A percentile compares a stretch with the other conserved stretches of the same genome.
Evolutionary conservation across 2,113 vertebrate genomes (phyloP).

Genomic region (Otocyon megalotis): DNA sequence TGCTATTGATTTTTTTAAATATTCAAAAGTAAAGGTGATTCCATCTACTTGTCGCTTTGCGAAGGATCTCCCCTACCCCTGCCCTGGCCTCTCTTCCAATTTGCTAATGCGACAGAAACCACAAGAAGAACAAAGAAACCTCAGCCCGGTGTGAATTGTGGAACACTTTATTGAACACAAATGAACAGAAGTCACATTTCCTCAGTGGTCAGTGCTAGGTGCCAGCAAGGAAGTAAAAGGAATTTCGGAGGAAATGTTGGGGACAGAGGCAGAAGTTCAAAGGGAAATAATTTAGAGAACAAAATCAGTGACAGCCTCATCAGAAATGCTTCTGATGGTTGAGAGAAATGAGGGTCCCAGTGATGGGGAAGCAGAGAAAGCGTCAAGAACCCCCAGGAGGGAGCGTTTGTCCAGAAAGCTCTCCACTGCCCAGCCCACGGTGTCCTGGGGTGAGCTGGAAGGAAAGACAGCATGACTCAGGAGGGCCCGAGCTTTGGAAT

Average conservation of each 20-base stretch:
- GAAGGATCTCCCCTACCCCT: neutral
- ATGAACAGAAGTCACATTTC: slow-evolving; percentile 61
- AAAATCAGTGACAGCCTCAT: neutral
- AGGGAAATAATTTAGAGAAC: slow-evolving; percentile 7
- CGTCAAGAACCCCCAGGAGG: neutral
- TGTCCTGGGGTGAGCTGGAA: neutral
- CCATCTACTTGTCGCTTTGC: neutral
- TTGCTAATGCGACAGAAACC: neutral
- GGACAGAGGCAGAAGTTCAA: slow-evolving; percentile 60
- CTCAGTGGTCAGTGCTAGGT: neutral
- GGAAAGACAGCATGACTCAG: rapidly evolving
- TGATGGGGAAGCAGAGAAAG: neutral
- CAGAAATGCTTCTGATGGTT: neutral
- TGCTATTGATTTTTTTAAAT: neutral
- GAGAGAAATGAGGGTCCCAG: neutral
- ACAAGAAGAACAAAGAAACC: slow-evolving; percentile 69
- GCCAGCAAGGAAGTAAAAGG: slow-evolving; percentile 12
- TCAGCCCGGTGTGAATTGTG: slow-evolving; percentile 53
- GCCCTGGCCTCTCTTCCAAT: neutral
- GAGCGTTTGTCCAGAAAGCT: neutral
- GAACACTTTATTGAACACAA: slow-evolving; percentile 60
- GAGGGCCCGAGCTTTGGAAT: neutral
- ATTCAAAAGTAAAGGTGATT: neutral
- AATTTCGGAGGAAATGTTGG: slow-evolving; percentile 12
- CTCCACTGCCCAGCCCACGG: neutral